Base-by-base conservation (phyloP, 1,140 invertebrate species). In the Dinoponera quadriceps region DNA sequence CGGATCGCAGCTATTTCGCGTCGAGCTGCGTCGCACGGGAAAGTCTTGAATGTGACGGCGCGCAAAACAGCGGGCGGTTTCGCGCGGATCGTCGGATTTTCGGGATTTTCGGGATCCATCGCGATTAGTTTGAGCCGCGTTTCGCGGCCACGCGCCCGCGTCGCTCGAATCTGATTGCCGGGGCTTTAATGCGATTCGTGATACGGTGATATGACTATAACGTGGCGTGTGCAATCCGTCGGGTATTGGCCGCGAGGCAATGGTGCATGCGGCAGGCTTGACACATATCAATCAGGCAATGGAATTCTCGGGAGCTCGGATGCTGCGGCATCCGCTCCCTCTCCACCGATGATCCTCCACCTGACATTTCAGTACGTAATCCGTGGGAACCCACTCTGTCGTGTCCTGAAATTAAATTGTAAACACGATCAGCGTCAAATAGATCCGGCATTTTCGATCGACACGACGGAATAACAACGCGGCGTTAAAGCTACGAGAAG, bases 271-370 rank as follows among this genome's bases (percentile, higher is more conserved):
- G 85, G 75, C 83, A 71, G 73, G 87, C 87, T 86, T 89, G 88
- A 89, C 88, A 89, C 88, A 89, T 86, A 89, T 89, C 88, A 89
- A 89, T 89, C 88, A 89, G 83, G 81, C 85, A 81, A 86, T 87
- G 85, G 86, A 87, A 87, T 87, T 86, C 86, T 87, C 73, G 66
- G 86, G 59, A 54, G 71, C 68, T 78, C 86, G 75, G 69, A 86
- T 74, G 77, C 82, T 84, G 62, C 72, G 74, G 68, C 72, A 74
- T 80, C 22, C 75, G 75, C 55, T 71, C 65, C 38, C 38, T 57
- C 49, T 65, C 75, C 75, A 57, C 75, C 65, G 54, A 80, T 80
- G 75, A 80, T 80, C 75, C 75, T 80, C 75, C 51, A 80, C 51
- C 65, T 80, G 75, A 80, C 75, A 80, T 80, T 80, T 68, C 75